Evolutionary conservation across 2,113 vertebrate species (phyloP).

Genomic region (Bubalus kerabau): DNA sequence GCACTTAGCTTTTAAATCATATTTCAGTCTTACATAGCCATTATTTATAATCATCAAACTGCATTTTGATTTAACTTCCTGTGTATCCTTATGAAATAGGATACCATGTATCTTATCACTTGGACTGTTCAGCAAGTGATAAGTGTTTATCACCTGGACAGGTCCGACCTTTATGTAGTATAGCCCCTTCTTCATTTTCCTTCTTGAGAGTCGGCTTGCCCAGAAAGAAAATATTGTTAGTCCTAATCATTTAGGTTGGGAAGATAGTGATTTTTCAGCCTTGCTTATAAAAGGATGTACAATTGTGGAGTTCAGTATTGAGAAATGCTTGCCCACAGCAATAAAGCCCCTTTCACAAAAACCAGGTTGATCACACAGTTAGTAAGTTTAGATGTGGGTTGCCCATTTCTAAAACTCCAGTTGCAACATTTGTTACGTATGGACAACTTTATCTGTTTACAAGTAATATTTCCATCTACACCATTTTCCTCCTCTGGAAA

Average conservation of each 20-base stretch:
- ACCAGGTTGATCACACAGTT: neutral
- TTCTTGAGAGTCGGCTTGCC: neutral
- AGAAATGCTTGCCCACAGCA: neutral
- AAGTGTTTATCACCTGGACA: neutral
- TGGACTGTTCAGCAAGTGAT: neutral
- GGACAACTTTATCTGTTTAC: neutral
- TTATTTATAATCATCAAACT: neutral
- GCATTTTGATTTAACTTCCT: neutral
- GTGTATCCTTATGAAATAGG: neutral
- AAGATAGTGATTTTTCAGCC: neutral
- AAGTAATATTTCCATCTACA: neutral
- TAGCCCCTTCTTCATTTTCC: neutral
- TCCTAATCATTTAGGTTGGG: neutral
- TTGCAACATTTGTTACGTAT: neutral
- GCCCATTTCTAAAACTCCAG: neutral
- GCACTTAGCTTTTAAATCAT: neutral
- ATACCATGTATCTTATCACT: neutral
- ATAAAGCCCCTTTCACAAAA: neutral
- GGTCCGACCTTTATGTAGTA: neutral
- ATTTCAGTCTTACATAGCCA: neutral
- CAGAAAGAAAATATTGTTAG: neutral
- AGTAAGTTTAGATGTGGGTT: neutral
- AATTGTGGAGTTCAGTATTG: neutral
- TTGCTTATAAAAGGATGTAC: neutral
- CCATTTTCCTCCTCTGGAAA: neutral